A percentile compares a stretch with the other conserved stretches of the same genome.
Evolutionary conservation across 1,140 invertebrate genomes (phyloP).

Genomic region (Micrasema longulum): DNA sequence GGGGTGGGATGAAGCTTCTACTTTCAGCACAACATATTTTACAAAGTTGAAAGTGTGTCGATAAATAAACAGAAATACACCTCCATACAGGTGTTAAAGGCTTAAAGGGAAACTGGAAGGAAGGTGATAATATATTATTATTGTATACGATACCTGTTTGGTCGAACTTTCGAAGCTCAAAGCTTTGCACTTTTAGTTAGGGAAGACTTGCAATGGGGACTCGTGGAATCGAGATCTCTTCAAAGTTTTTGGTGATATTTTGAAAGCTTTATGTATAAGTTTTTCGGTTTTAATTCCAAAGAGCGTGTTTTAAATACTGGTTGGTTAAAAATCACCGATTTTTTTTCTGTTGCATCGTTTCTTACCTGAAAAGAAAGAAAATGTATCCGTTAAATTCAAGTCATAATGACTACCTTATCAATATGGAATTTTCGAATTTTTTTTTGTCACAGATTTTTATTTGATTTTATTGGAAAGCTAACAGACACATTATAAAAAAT

Average conservation of each 20-base stretch:
- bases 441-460: too few relatives aligned
- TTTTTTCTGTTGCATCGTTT: too few relatives aligned
- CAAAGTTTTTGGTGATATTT: not conserved
- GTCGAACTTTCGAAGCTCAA: conserved; percentile 15
- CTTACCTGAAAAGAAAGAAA: conserved; percentile 6
- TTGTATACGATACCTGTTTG: conserved; percentile 2
- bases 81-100: conserved; percentile 19
- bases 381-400: not conserved
- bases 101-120: conserved; percentile 8
- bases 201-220: not conserved
- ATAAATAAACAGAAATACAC: conserved; percentile 26
- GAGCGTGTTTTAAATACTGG: too few relatives aligned
- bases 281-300: too few relatives aligned
- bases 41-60: conserved; percentile 8
- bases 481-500: too few relatives aligned
- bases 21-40: not conserved
- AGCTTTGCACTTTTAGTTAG: conserved; percentile 4
- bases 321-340: too few relatives aligned
- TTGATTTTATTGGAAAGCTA: too few relatives aligned
- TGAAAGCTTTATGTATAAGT: not conserved
- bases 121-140: conserved; percentile 9
- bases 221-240: too few relatives aligned
- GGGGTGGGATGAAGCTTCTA: too few relatives aligned
- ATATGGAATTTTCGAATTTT: too few relatives aligned
- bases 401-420: too few relatives aligned